A percentile compares a stretch with the other conserved stretches of the same genome.
These are phyloP conservation scores for Ataeniobius toweri DNA, from an alignment of 2,797 vertebrate genomes.

Conservation along the genomic window DNA sequence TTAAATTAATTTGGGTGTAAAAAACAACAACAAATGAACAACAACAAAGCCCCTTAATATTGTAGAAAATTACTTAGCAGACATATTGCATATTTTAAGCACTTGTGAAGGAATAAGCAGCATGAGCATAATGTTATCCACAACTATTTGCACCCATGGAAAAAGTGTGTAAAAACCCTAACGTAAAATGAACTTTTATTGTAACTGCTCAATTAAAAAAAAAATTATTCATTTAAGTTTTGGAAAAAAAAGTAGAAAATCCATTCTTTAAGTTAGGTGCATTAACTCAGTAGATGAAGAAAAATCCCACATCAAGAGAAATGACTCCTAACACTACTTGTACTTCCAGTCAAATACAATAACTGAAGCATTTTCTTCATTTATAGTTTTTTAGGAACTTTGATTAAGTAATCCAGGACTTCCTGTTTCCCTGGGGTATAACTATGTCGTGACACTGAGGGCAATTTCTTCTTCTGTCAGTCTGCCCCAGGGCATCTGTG, in stretches of 20 bases:
- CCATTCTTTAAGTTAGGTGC: background rate
- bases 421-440: background rate
- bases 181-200: background rate
- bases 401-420: background rate
- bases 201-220: background rate
- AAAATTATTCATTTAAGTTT: background rate
- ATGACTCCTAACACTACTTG: background rate
- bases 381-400: background rate
- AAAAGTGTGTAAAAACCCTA: background rate
- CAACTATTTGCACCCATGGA: background rate
- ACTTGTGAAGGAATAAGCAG: conserved; percentile 32
- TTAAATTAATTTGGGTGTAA: background rate
- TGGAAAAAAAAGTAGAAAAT: background rate
- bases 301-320: background rate
- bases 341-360: background rate
- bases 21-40: background rate
- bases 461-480: too few relatives aligned
- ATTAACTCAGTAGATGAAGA: background rate
- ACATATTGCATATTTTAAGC: conserved; percentile 25
- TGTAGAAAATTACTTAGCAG: background rate
- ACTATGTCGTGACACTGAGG: too few relatives aligned
- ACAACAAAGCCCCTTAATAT: background rate
- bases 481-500: too few relatives aligned
- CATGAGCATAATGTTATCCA: background rate
- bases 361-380: background rate